Evolutionary conservation across 1,140 invertebrate species (phyloP), one percentile per base, ranked within the genome.

Genomic region (Drosophila aff.): DNA sequence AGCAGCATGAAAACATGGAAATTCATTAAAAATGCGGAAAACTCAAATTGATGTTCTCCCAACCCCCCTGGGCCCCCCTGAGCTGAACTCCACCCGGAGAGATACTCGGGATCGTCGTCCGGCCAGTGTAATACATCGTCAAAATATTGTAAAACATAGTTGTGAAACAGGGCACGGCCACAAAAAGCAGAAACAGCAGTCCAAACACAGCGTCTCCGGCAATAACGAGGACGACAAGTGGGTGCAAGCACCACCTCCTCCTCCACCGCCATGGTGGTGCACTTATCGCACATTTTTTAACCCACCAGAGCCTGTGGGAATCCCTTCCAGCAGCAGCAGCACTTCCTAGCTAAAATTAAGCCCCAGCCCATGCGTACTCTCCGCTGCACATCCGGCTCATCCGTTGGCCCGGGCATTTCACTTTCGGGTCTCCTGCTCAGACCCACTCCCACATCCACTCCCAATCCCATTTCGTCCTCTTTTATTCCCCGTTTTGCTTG

Each of bases 61-160:
- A 62, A 38, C 36, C 44, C 68, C 36, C 47, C 61, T 43, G 11
- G 46, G 16, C 59, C 31, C 18, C 41, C 53, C 52, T 16, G 26
- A 11, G 26, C 49, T 50, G 49, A 33, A 61, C 16, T 55, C 38
- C 38, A 40, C 72, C 50, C 49, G 26, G 57, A 50, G 33, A 52
- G 28, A 52, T 18, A 52, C 38, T 28, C 16, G 36, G 79, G 36
- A 33, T 53, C 40, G 65, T 49, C 58, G 71, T 68, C 53, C 71
- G 75, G 60, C 52, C 50, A 81, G 71, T 90, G 81, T 79, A 79
- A 58, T 68, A 85, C 85, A 81, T 79, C 85, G 72, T 90, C 85
- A 85, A 90, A 90, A 85, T 90, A 90, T 85, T 91, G 85, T 90
- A 91, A 90, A 90, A 90, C 85, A 90, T 81, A 90, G 86, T 90